Conservation (phyloP, 2,797 vertebrate species). For the Chromobotia macracanthus region DNA sequence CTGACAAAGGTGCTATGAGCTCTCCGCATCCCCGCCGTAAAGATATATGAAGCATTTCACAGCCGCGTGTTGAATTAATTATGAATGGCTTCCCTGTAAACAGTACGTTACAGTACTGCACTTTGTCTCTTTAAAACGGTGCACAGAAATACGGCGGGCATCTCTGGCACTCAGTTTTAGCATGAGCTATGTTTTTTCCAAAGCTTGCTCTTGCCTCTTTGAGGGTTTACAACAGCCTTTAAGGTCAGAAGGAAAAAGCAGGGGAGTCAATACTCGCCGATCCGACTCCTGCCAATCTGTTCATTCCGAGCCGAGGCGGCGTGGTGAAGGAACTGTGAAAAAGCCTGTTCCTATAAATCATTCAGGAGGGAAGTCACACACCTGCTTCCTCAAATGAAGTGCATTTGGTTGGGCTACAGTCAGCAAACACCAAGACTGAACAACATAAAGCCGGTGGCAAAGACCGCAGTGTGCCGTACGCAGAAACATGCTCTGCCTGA, state of each 20-base stretch:
- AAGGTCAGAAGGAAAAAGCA: conserved; percentile 30
- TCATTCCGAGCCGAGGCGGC: conserved; percentile 8
- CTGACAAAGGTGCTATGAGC: conserved; percentile 21
- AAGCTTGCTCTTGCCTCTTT: conserved; percentile 37
- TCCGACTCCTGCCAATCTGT: conserved; percentile 24
- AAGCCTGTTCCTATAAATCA: conserved; percentile 29
- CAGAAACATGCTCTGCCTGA: background rate
- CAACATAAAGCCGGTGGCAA: background rate
- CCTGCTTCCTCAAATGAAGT: conserved; percentile 42
- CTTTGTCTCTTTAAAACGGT: conserved; percentile 12
- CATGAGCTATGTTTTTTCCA: conserved; percentile 4
- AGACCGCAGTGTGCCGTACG: background rate
- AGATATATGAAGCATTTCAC: conserved; percentile 45
- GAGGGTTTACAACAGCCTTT: conserved; percentile 36
- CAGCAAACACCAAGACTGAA: background rate
- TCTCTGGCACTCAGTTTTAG: background rate
- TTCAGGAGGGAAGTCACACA: conserved; percentile 46
- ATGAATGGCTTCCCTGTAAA: conserved; percentile 28
- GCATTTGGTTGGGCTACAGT: background rate
- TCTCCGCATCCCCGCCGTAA: conserved; percentile 3
- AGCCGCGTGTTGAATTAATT: conserved; percentile 27
- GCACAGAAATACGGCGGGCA: conserved; percentile 1
- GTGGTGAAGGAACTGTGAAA: conserved; percentile 30
- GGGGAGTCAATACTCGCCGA: conserved; percentile 29
- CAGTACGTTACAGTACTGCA: conserved; percentile 13